These are phyloP conservation scores for Mus caroli DNA, from an alignment of 2,797 vertebrate genomes.

Conservation along the genomic window DNA sequence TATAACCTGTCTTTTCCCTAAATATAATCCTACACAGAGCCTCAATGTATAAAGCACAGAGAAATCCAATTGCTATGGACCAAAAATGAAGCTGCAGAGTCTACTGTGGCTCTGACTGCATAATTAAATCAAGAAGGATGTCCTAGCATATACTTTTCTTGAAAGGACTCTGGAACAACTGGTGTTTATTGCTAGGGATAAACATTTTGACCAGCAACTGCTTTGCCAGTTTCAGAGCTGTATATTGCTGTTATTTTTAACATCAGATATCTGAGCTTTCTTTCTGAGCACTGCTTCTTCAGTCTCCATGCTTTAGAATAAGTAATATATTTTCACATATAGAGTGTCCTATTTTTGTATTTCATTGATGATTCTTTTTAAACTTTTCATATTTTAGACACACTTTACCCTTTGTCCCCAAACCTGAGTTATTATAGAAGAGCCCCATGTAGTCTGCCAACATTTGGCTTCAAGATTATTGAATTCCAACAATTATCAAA, in stretches of 20 bases:
- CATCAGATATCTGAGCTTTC: neutral
- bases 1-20: neutral
- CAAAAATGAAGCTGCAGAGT: neutral
- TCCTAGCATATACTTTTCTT: neutral
- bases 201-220: neutral
- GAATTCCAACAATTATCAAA: slow-evolving; percentile 27
- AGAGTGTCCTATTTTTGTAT: neutral
- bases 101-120: neutral
- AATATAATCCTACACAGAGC: neutral
- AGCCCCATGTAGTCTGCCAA: neutral
- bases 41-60: neutral
- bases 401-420: neutral
- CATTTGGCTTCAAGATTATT: neutral
- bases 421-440: neutral
- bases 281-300: neutral
- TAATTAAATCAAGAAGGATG: neutral
- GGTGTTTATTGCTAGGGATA: neutral
- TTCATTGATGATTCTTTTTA: neutral
- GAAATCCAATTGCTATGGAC: neutral
- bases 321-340: neutral
- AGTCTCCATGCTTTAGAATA: neutral
- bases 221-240: neutral
- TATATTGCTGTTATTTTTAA: neutral
- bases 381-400: neutral
- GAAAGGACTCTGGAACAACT: neutral